Conservation (phyloP, 2,797 vertebrate species). For the Centropyge bicolor region DNA sequence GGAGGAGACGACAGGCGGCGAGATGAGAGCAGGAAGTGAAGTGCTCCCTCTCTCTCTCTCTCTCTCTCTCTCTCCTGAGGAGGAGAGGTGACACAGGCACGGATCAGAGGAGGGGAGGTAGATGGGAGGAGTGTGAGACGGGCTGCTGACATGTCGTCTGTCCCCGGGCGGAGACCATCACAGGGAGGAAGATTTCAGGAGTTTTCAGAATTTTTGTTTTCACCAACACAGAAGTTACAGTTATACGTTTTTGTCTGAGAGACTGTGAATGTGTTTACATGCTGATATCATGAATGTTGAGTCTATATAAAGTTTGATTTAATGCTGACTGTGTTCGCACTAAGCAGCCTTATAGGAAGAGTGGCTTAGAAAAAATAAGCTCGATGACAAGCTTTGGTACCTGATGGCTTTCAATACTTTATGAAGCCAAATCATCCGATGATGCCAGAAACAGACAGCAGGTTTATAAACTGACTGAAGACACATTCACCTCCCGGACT, state of each 20-base stretch:
- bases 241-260: too few species aligned
- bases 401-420: too few species aligned
- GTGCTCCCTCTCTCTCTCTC: slow-evolving; percentile 18
- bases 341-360: too few species aligned
- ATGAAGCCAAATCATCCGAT: too few species aligned
- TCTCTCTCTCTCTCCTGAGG: slow-evolving; percentile 3
- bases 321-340: neutral
- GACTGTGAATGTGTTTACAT: neutral
- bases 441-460: too few species aligned
- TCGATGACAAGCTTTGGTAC: too few species aligned
- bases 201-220: neutral
- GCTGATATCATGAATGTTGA: too few species aligned
- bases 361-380: too few species aligned
- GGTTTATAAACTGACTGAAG: too few species aligned
- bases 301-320: neutral
- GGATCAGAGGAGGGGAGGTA: slow-evolving; percentile 16
- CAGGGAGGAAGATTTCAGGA: neutral
- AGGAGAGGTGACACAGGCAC: slow-evolving; percentile 16
- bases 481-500: neutral
- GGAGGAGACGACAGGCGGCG: slow-evolving; percentile 23
- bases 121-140: neutral
- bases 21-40: slow-evolving; percentile 48
- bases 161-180: neutral
- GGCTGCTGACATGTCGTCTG: neutral
- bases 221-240: neutral